These are phyloP conservation scores for Tragopan temminckii DNA, from an alignment of 2,797 vertebrate species.

Conservation along the genomic window DNA sequence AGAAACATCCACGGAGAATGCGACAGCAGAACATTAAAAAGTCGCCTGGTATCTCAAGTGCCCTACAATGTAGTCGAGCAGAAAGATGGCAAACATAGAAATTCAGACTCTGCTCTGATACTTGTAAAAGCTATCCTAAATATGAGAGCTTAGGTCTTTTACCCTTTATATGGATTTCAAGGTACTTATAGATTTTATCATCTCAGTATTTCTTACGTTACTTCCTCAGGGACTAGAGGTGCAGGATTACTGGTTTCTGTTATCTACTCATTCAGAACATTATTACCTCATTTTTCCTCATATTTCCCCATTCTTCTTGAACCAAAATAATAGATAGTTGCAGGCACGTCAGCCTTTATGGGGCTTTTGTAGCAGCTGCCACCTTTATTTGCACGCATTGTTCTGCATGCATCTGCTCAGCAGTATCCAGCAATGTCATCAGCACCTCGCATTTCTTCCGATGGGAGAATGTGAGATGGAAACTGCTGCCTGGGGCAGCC, in stretches of 20 bases:
- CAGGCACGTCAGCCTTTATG: not conserved
- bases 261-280: not conserved
- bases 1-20: not conserved
- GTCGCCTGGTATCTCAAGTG: not conserved
- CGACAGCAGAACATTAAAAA: not conserved
- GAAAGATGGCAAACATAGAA: not conserved
- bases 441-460: accelerated
- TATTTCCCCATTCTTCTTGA: not conserved
- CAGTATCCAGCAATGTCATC: not conserved
- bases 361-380: not conserved
- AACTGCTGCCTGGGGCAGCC: not conserved
- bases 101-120: not conserved
- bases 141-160: not conserved
- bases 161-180: not conserved
- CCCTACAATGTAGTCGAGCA: not conserved
- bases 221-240: not conserved
- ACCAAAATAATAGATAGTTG: not conserved
- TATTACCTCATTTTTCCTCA: not conserved
- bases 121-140: not conserved
- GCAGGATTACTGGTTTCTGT: not conserved
- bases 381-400: not conserved
- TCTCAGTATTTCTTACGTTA: not conserved
- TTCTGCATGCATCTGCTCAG: not conserved
- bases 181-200: not conserved
- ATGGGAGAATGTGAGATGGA: accelerated